Conservation (phyloP, 92 coral and sea anemone species). For the Zoanthus solanderi region DNA sequence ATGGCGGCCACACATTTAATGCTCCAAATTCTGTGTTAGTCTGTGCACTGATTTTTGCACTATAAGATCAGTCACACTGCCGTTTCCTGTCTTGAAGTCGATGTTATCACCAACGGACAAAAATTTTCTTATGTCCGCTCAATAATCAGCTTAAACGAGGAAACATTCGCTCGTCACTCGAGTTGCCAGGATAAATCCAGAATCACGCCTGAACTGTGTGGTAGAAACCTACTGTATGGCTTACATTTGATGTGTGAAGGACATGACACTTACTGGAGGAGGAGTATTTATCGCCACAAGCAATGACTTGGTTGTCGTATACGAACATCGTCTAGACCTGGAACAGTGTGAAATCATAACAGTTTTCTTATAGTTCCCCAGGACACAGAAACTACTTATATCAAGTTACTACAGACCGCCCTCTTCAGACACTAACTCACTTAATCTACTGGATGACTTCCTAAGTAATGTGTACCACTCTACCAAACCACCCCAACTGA, state of each 20-base stretch:
- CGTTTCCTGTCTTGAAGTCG: slow-evolving; percentile 6
- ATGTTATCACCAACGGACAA: not conserved
- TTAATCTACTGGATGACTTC: no score
- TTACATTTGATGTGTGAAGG: slow-evolving; percentile 35
- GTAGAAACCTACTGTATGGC: slow-evolving; percentile 31
- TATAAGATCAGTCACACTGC: slow-evolving; percentile 17
- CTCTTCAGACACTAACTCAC: not conserved
- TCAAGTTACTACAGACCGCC: slow-evolving; percentile 51
- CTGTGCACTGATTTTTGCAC: not conserved
- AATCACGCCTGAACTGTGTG: slow-evolving; percentile 26
- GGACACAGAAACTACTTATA: slow-evolving; percentile 43
- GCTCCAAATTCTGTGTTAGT: slow-evolving; percentile 20
- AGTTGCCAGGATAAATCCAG: slow-evolving; percentile 23
- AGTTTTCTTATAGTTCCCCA: slow-evolving; percentile 50
- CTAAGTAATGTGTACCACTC: no score
- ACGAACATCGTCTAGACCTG: slow-evolving; percentile 50
- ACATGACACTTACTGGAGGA: slow-evolving; percentile 42
- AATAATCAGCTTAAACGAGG: slow-evolving; percentile 19
- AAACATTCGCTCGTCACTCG: slow-evolving; percentile 17
- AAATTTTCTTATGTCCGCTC: slow-evolving; percentile 13
- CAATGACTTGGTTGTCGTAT: slow-evolving; percentile 44
- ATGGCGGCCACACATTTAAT: slow-evolving; percentile 20
- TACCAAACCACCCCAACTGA: not conserved
- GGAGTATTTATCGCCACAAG: slow-evolving; percentile 45
- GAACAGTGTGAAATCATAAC: slow-evolving; percentile 43